phyloP scores from a whole-genome alignment of 53 echinoderm and acorn worm species.

The Holothuria scabra region DNA sequence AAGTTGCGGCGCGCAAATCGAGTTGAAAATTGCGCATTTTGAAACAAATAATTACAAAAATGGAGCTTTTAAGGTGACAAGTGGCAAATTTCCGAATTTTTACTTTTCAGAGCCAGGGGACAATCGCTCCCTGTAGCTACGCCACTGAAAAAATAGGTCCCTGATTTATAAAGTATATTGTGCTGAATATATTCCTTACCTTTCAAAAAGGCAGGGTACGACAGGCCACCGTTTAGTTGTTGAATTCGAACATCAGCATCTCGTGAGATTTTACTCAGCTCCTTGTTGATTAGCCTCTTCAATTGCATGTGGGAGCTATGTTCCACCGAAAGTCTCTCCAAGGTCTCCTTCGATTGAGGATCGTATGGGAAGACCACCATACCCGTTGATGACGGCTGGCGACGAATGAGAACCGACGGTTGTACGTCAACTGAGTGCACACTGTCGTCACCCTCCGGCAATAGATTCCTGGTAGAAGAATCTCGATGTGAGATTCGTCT shows the following conservation, averaged over 20 bases:
- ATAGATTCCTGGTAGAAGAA: conserved; percentile 31
- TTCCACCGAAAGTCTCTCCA: conserved; percentile 21
- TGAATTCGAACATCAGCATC: conserved; percentile 33
- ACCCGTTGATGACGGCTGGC: conserved; percentile 34
- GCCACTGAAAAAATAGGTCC: no score
- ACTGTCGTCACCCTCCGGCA: conserved; percentile 8
- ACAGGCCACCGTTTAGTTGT: conserved; percentile 30
- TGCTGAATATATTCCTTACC: neutral
- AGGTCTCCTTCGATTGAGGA: conserved; percentile 29
- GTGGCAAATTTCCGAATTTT: no score
- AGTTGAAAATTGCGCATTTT: no score
- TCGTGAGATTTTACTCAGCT: conserved; percentile 19
- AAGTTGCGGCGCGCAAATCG: no score
- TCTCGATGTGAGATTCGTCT: conserved; percentile 5
- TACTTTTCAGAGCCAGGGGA: no score
- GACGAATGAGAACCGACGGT: conserved; percentile 31
- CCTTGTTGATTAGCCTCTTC: conserved; percentile 25
- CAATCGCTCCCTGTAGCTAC: no score
- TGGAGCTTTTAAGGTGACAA: no score
- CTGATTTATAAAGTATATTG: no score
- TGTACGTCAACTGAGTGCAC: neutral
- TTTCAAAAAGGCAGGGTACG: conserved; percentile 33
- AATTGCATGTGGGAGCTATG: conserved; percentile 28
- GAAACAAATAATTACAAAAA: no score
- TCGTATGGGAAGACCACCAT: conserved; percentile 49